A percentile compares a stretch with the other conserved stretches of the same genome.
phyloP scores from a whole-genome alignment of 1,140 invertebrate genomes.

The Schlechtendalia chinensis region DNA sequence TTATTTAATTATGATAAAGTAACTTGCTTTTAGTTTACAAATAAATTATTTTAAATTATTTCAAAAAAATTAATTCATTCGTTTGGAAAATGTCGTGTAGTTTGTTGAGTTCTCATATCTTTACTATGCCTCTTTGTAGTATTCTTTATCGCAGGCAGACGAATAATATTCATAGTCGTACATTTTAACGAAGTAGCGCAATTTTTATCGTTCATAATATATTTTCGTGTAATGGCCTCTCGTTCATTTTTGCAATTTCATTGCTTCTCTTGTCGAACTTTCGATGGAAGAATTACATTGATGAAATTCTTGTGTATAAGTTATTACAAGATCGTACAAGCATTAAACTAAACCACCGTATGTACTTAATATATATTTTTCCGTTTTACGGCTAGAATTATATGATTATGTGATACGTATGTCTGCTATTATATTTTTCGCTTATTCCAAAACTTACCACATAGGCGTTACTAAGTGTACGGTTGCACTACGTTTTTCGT shows the following conservation, averaged over 20 bases:
- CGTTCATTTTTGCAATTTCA: neutral
- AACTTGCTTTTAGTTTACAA: no score
- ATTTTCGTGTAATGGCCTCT: neutral
- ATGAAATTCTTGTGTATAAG: constrained; percentile 9
- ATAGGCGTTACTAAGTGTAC: neutral
- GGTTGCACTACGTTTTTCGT: neutral
- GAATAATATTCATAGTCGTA: neutral
- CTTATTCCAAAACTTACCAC: neutral
- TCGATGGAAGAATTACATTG: neutral
- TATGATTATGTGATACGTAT: neutral
- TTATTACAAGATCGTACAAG: neutral
- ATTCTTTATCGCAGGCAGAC: neutral
- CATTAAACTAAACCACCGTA: neutral
- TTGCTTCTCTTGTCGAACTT: neutral
- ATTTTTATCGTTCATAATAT: neutral
- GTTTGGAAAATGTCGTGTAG: constrained; percentile 8
- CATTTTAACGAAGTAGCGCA: neutral
- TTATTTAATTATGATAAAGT: no score
- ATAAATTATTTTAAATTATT: no score
- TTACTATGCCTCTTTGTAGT: constrained; percentile 10
- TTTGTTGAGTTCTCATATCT: neutral
- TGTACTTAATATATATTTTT: neutral
- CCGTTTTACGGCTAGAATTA: neutral
- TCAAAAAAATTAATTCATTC: neutral
- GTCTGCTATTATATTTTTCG: neutral